Conservation (phyloP, 2,888 invertebrate genomes). For the Lycaena phlaeas region DNA sequence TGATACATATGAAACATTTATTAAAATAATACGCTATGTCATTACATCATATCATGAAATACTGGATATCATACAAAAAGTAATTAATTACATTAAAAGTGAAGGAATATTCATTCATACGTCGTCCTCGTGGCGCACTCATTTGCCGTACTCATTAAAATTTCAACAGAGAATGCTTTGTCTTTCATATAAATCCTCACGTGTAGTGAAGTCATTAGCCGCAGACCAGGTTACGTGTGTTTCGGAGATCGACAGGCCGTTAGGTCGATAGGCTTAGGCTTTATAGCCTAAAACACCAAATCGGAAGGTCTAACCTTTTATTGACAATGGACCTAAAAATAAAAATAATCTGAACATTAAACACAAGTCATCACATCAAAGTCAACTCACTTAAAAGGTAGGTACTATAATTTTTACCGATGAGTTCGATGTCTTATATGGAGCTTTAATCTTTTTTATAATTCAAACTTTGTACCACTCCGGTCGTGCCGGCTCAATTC, state of each 20-base stretch:
- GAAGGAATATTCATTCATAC: constrained; percentile 8
- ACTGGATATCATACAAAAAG: constrained; percentile 4
- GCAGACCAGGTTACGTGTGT: constrained; percentile 28
- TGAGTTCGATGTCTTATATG: too few relatives aligned
- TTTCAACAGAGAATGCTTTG: constrained; percentile 29
- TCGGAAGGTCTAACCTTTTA: too few relatives aligned
- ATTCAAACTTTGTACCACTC: too few relatives aligned
- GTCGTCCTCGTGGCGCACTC: constrained; percentile 15
- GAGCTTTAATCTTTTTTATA: too few relatives aligned
- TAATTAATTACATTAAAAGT: constrained; percentile 8
- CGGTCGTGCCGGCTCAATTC: too few relatives aligned
- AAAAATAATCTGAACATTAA: too few relatives aligned
- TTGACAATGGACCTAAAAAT: too few relatives aligned
- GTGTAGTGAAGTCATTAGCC: constrained; percentile 36
- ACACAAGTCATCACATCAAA: too few relatives aligned
- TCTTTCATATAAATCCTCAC: constrained; percentile 25
- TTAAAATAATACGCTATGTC: constrained; percentile 1
- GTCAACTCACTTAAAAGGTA: too few relatives aligned
- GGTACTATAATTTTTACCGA: too few relatives aligned
- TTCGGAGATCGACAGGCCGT: neutral
- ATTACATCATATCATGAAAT: constrained; percentile 1
- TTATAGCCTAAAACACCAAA: constrained; percentile 1
- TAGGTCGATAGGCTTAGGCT: constrained; percentile 1
- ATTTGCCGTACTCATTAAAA: constrained; percentile 34
- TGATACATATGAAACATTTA: neutral